Evolutionary conservation across 2,113 vertebrate genomes (phyloP).

Genomic region (Prunella fulvescens): DNA sequence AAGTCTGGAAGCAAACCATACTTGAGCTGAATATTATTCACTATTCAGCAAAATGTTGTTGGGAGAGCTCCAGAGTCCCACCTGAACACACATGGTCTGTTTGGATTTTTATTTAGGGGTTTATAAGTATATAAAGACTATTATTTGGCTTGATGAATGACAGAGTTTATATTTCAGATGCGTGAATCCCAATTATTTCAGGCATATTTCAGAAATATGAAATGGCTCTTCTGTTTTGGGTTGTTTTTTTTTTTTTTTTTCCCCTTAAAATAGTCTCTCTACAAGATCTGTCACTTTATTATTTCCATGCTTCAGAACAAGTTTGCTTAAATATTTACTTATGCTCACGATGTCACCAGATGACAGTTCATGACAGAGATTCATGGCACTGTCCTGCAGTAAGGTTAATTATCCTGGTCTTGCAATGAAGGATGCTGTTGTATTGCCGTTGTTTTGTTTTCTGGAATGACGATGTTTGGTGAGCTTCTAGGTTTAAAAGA

Average conservation of each 20-base stretch:
- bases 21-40: constrained; percentile 75
- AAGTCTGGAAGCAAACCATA: constrained; percentile 64
- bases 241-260: fast-evolving
- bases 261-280: background rate
- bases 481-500: constrained; percentile 48
- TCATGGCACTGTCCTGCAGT: constrained; percentile 25
- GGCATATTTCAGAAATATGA: background rate
- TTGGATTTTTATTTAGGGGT: background rate
- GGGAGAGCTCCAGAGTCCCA: constrained; percentile 54
- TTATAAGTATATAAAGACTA: constrained; percentile 24
- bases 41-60: constrained; percentile 68
- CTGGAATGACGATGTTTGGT: background rate
- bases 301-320: background rate
- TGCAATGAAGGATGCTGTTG: constrained; percentile 18
- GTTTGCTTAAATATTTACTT: constrained; percentile 17
- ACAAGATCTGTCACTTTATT: background rate
- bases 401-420: constrained; percentile 42
- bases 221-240: background rate
- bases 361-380: constrained; percentile 5
- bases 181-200: background rate
- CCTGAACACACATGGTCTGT: constrained; percentile 42
- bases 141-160: constrained; percentile 25
- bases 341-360: background rate
- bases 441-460: constrained; percentile 1
- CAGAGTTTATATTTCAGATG: constrained; percentile 17